These are phyloP conservation scores for Aptenodytes forsteri DNA, from an alignment of 2,113 vertebrate genomes.

Conservation along the genomic window DNA sequence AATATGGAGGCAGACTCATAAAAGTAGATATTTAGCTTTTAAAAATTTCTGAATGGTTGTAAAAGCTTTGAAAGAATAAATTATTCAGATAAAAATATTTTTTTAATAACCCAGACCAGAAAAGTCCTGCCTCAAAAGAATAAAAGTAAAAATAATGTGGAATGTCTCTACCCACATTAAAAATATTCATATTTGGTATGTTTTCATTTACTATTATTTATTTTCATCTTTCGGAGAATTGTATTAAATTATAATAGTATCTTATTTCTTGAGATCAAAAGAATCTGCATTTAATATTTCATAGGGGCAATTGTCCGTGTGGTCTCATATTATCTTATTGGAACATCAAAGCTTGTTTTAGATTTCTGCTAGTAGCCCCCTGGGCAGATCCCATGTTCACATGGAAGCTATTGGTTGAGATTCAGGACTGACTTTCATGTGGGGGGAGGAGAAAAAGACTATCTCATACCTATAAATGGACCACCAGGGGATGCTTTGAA, in stretches of 20 bases:
- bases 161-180: neutral
- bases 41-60: neutral
- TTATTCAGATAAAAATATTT: neutral
- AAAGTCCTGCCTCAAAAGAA: neutral
- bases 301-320: neutral
- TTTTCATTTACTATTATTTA: conserved; percentile 44
- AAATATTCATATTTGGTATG: neutral
- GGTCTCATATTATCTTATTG: conserved; percentile 37
- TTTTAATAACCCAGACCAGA: neutral
- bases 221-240: neutral
- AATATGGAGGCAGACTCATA: neutral
- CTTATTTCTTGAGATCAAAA: conserved; percentile 30
- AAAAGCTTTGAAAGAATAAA: neutral
- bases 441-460: neutral
- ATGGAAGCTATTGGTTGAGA: conserved; percentile 35
- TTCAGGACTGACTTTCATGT: conserved; percentile 18
- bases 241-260: neutral
- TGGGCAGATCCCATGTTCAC: conserved; percentile 34
- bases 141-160: neutral
- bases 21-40: neutral
- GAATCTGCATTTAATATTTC: conserved; percentile 46
- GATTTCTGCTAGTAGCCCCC: neutral
- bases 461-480: neutral
- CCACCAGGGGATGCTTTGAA: conserved; percentile 15
- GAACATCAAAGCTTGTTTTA: conserved; percentile 49